These are phyloP conservation scores for Leucosticte australis DNA, from an alignment of 2,113 vertebrate species.

Conservation along the genomic window DNA sequence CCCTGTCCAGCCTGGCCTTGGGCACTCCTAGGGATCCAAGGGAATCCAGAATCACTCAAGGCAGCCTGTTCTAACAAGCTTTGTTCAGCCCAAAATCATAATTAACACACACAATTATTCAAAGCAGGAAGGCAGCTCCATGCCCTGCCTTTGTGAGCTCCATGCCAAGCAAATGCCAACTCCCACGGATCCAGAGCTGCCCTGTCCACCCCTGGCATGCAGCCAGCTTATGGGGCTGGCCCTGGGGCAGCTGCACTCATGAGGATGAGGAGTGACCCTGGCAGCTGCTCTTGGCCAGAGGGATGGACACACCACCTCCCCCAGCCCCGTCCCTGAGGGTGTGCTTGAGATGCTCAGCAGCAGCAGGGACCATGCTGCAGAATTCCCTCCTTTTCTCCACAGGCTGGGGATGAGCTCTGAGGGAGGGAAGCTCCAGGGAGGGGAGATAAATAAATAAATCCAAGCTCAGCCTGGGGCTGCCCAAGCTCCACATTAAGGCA, in stretches of 20 bases:
- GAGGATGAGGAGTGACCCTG: background rate
- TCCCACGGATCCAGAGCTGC: background rate
- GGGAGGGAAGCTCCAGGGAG: background rate
- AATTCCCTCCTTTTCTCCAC: background rate
- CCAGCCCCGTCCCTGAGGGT: background rate
- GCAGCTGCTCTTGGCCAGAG: background rate
- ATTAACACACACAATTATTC: background rate
- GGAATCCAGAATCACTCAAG: background rate
- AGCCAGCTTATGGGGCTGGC: background rate
- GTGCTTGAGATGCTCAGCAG: background rate
- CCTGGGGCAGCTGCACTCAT: background rate
- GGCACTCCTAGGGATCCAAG: background rate
- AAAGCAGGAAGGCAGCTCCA: background rate
- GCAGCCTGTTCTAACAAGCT: background rate
- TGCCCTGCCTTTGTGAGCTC: background rate
- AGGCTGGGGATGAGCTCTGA: background rate
- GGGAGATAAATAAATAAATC: background rate
- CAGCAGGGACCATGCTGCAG: background rate
- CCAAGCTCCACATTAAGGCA: background rate
- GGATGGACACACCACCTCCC: background rate
- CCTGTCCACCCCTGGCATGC: rapidly evolving
- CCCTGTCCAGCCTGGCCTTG: background rate
- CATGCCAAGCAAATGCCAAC: background rate
- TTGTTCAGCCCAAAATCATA: background rate
- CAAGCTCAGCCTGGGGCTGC: background rate